Conservation (phyloP, 2,797 vertebrate genomes). For the Gymnoscopelus microlampas region DNA sequence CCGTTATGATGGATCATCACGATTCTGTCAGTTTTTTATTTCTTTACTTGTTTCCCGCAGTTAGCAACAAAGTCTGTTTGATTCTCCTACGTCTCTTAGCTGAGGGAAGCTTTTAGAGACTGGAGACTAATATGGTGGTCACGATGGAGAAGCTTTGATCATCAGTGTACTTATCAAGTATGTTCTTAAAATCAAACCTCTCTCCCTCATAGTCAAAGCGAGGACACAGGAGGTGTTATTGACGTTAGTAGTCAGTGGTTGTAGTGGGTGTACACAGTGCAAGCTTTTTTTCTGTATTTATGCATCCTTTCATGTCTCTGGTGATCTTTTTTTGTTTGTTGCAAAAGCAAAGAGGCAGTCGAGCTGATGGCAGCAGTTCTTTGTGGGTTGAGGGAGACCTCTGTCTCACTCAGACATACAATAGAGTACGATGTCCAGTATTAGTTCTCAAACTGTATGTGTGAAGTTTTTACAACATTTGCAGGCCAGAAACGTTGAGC, state of each 20-base stretch:
- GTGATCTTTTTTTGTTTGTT: slow-evolving; percentile 46
- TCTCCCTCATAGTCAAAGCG: slow-evolving; percentile 64
- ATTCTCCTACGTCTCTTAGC: too few species aligned
- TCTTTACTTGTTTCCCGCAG: too few species aligned
- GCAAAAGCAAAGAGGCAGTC: slow-evolving; percentile 38
- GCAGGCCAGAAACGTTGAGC: slow-evolving; percentile 58
- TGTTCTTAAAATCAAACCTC: not conserved
- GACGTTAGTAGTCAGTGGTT: slow-evolving; percentile 67
- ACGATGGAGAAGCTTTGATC: too few species aligned
- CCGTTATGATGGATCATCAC: too few species aligned
- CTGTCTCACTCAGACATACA: slow-evolving; percentile 39
- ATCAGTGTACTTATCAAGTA: too few species aligned
- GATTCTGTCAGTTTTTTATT: too few species aligned
- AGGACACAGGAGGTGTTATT: slow-evolving; percentile 60
- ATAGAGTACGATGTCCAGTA: slow-evolving; percentile 37
- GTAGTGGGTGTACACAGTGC: slow-evolving; percentile 42
- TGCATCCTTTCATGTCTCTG: slow-evolving; percentile 47
- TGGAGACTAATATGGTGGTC: too few species aligned
- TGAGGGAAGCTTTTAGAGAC: too few species aligned
- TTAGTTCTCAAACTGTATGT: slow-evolving; percentile 53
- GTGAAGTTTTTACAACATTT: slow-evolving; percentile 64
- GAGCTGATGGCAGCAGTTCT: slow-evolving; percentile 42
- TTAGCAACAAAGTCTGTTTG: too few species aligned
- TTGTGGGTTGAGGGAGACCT: slow-evolving; percentile 28
- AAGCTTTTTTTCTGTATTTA: slow-evolving; percentile 54